Base-by-base conservation (phyloP, 2,113 vertebrate species). In the Cryptotis parvus region DNA sequence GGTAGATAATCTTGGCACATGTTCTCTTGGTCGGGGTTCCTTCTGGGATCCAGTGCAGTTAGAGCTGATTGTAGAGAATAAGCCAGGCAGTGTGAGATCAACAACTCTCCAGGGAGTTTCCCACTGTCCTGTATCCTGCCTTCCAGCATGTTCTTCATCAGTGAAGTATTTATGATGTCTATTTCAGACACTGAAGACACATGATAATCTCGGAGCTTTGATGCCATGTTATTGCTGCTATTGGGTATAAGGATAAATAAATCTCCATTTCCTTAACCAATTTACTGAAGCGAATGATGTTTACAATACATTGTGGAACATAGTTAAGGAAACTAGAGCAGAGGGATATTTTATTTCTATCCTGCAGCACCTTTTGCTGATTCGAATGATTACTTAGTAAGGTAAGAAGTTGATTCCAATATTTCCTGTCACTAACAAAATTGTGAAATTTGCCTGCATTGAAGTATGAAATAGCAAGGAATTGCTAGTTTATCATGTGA, bases 321-420 rank as follows among this genome's bases (percentile, higher is more conserved):
- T 98, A 95, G 98, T 99, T 96, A 99, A 99, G 97, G 98, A 99
- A 97, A 99, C 98, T 63, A 97, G 82, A 9, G 98, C 99, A 9
- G 99, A 99, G 96, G 97, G 97, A 91, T 98, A 99, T 97, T 99
- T 99, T 92, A 98, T 99, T 94, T 99, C 99, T 90, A 99, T 99
- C 97, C 98, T 99, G 92, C 99, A 99, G 87, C 99, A 99, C 97
- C 98, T 99, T 95, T 95, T 99, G 96, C 97, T 99, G 58, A 98
- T 99, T 97, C 97, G 99, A 95, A 99, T 90, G 99, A 99, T 96
- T 98, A 98, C 98, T 98, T 98, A 97, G 97, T 99, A 97, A 98
- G 99, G 99, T 99, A 98, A 98, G 98, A 74, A 93, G 83, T 94
- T 83, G 11, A 70, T 84, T 91, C 22, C 86, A 9, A 55, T 96